Base-by-base conservation (phyloP, 1,140 invertebrate species). In the Nephotettix cincticeps region DNA sequence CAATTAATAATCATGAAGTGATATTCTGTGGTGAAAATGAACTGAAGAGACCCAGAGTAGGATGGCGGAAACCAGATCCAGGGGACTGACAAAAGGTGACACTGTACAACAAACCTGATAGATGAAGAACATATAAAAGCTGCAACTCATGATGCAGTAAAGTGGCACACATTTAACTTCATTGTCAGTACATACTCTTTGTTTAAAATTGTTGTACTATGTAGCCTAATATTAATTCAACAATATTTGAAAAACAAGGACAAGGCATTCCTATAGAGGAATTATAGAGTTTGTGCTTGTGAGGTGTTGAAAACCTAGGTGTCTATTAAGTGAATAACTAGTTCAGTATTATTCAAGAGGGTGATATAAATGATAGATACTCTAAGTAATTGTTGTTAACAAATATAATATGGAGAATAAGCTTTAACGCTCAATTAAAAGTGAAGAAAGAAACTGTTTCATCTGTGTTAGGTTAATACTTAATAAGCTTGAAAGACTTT, bases 1-100 rank as follows among this genome's bases (percentile, higher is more conserved):
- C 43, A 21, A 47, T 19, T 40, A 40, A 51, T 32, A 6, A 66
- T 21, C 32, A 43, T 56, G 72, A 68, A 28, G 43, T 32, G 40
- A 64, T 36, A 61, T 65, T 61, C 27, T 43, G 68, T 47, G 68
- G 73, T 74, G 76, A 75, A 72, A 68, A 74, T 67, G 76, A 77
- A 69, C 68, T 75, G 32, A 77, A 77, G 61, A 70, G 75, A 23
- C 73, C 76, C 14, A 74, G 74, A 73, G 74, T 77, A 58, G 76
- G 76, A 76, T 77, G 77, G 77, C 75, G 72, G 70, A 78, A 78
- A 65, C 76, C 77, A 61, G 77, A 78, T 75, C 77, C 77, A 61
- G 77, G 77, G 70, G 77, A 78, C 77, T 78, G 77, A 78, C 77
- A 76, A 66, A 65, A 69, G 70, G 72, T 76, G 54, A 36, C 72